These are phyloP conservation scores for Diphyllodes magnificus DNA, from an alignment of 2,113 vertebrate species.

Conservation along the genomic window DNA sequence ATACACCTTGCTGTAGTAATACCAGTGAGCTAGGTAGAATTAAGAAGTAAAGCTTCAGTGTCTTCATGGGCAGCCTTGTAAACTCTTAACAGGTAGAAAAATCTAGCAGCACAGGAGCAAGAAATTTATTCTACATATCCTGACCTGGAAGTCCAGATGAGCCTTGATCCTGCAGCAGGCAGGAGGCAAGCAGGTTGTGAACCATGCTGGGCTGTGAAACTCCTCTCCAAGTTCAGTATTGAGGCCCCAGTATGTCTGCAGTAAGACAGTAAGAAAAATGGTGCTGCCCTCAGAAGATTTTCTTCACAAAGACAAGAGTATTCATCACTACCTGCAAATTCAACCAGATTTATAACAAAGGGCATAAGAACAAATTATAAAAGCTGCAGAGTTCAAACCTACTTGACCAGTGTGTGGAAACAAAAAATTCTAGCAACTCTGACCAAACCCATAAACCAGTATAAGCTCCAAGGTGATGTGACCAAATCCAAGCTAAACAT, in stretches of 20 bases:
- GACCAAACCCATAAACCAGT: neutral
- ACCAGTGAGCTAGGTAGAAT: neutral
- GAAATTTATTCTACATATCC: neutral
- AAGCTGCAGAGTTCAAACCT: neutral
- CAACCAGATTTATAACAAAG: neutral
- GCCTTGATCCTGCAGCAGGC: neutral
- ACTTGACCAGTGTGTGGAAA: neutral
- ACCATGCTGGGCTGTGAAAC: neutral
- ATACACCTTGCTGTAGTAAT: neutral
- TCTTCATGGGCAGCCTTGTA: neutral
- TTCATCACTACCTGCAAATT: neutral
- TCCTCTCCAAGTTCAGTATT: neutral
- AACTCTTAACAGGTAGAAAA: neutral
- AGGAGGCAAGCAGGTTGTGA: neutral
- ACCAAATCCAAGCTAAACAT: neutral
- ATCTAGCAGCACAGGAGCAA: neutral
- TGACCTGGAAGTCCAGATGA: neutral
- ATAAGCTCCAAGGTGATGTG: neutral
- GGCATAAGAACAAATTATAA: neutral
- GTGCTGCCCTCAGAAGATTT: neutral
- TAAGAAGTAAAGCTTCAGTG: neutral
- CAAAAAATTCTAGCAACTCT: neutral
- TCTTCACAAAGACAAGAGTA: neutral
- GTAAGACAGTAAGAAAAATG: neutral
- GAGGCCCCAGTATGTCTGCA: neutral